A percentile compares a stretch with the other conserved stretches of the same genome.
Conservation (phyloP, 2,797 vertebrate genomes). For the Microcaecilia unicolor region DNA sequence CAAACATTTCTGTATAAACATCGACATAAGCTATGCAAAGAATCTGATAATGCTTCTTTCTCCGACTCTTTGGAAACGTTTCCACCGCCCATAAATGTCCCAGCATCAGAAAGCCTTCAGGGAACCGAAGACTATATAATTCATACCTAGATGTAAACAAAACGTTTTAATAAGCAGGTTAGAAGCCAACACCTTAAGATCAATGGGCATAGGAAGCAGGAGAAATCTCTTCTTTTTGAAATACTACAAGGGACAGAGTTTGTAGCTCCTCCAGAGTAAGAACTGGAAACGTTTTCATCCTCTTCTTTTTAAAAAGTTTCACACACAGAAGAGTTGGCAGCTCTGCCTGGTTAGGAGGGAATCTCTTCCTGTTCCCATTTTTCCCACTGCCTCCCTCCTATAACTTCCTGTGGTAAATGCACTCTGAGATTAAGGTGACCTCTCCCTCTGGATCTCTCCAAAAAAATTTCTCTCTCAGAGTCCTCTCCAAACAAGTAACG, state of each 20-base stretch:
- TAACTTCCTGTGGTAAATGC: neutral
- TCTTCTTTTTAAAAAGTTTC: neutral
- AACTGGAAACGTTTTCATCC: accelerated
- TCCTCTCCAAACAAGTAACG: too few relatives aligned
- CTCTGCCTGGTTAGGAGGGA: too few relatives aligned
- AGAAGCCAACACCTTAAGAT: too few relatives aligned
- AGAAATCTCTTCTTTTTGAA: too few relatives aligned
- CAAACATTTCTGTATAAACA: too few relatives aligned
- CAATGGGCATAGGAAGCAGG: too few relatives aligned
- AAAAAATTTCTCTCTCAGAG: accelerated
- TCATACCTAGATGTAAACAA: too few relatives aligned
- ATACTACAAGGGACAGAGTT: too few relatives aligned
- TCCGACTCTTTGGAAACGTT: conserved; percentile 11
- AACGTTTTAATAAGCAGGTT: too few relatives aligned
- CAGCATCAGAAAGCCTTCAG: conserved; percentile 5
- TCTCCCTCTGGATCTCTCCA: neutral
- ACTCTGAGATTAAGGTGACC: too few relatives aligned
- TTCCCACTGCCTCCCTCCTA: neutral
- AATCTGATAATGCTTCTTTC: conserved; percentile 15
- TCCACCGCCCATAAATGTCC: conserved; percentile 14
- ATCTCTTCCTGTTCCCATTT: neutral
- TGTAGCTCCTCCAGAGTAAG: too few relatives aligned
- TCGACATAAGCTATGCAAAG: conserved; percentile 17
- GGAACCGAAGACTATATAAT: neutral
- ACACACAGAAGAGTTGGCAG: too few relatives aligned